Evolutionary conservation across 2,113 vertebrate species (phyloP), one percentile per base, ranked within the genome.

Genomic region (Aspidoscelis tigris): DNA sequence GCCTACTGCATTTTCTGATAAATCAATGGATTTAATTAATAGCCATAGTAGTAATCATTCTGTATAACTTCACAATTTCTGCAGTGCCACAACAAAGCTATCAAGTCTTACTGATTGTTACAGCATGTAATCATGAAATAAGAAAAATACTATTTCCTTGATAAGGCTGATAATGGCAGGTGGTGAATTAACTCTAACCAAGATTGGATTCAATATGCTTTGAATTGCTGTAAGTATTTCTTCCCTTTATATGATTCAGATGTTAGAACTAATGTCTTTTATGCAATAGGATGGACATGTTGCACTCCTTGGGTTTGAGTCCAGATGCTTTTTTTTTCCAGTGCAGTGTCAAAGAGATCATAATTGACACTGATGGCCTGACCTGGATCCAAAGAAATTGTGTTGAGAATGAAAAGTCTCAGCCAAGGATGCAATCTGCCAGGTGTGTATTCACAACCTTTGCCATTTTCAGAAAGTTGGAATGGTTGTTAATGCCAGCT

Each of bases 401-500:
- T 84, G 74, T 21, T 24, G 74, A 84, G 33, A 77, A 77, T 70
- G 47, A 77, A 68, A 84, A 77, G 58, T 33, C 47, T n/a, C 74
- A 77, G 74, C 65, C 39, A 58, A 39, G 65, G 75, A 84, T 70
- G 65, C 58, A 66, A 77, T 77, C 75, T 84, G 82, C 65, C 82
- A 84, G 74, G 47, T 84, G 69, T 70, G 33, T 58, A 47, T 84
- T 77, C 82, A 69, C 65, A 77, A 58, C 50, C 74, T 84, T 77
- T 84, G 33, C 74, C 76, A 61, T 84, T 77, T 74, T 84, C 39
- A 41, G 39, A 44, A 77, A 70, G 50, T 66, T 84, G 82, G 50
- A 44, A 84, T 78, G 75, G 39, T 68, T 84, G 16, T 69, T 69
- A 77, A 71, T 77, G 50, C 82, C 82, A 78, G 47, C 50, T 84